These are phyloP conservation scores for Cichladusa arquata DNA, from an alignment of 2,113 vertebrate species.

Conservation along the genomic window DNA sequence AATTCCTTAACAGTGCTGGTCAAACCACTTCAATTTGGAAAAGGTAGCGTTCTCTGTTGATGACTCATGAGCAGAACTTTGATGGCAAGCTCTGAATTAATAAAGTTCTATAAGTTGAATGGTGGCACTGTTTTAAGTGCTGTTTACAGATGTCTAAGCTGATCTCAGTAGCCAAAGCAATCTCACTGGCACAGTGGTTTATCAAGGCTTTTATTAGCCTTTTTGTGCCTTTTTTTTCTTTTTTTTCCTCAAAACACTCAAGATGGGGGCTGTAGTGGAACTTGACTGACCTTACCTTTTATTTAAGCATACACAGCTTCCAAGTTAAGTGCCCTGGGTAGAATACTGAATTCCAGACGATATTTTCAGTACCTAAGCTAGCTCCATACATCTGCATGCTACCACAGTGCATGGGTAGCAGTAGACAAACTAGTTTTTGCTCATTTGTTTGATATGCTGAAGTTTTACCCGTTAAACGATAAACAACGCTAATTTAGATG, in stretches of 20 bases:
- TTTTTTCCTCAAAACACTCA: not conserved
- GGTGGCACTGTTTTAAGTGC: not conserved
- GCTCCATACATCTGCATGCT: rapidly evolving
- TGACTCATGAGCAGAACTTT: not conserved
- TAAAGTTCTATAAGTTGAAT: not conserved
- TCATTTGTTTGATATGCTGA: not conserved
- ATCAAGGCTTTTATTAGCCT: not conserved
- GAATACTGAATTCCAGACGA: not conserved
- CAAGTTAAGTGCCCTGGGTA: not conserved
- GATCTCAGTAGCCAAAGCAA: not conserved
- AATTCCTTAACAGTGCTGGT: not conserved
- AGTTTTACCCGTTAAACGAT: not conserved
- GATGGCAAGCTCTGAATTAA: not conserved
- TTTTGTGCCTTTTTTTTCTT: not conserved
- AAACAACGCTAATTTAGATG: not conserved
- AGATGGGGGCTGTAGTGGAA: not conserved
- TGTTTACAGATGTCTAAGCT: not conserved
- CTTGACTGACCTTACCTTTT: not conserved
- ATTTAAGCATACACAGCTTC: not conserved
- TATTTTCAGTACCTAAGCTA: not conserved
- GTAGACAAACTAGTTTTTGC: not conserved
- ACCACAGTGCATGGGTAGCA: rapidly evolving
- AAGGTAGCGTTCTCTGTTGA: not conserved
- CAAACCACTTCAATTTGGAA: not conserved
- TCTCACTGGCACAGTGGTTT: not conserved